Evolutionary conservation across 53 echinoderm and acorn worm species (phyloP).

Genomic region (Zoroaster sp.): DNA sequence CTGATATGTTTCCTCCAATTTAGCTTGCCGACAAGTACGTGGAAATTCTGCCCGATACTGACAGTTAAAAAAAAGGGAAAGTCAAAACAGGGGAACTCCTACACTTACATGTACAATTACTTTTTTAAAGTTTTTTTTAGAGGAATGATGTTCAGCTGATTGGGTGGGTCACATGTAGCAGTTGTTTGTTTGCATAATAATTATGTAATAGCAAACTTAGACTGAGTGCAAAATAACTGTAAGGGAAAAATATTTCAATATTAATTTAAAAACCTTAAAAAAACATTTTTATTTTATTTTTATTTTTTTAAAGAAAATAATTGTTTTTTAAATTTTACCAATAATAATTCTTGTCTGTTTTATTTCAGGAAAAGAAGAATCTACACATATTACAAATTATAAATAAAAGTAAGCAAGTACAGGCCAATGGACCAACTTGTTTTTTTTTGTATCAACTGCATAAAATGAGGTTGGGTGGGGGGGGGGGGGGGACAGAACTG

Average conservation of each 20-base stretch:
- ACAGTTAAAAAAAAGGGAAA: not conserved
- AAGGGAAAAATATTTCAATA: not conserved
- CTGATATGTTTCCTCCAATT: slow-evolving; percentile 50
- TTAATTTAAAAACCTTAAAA: no score
- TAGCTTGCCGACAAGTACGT: slow-evolving; percentile 48
- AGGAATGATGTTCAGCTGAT: not conserved
- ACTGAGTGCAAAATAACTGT: not conserved
- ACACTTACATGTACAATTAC: not conserved
- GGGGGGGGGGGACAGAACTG: no score
- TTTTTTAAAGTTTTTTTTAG: not conserved
- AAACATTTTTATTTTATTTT: no score
- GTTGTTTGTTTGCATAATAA: not conserved
- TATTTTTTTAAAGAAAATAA: no score
- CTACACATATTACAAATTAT: no score
- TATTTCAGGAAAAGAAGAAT: no score
- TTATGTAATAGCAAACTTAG: not conserved
- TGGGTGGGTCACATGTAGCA: not conserved
- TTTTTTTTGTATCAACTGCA: no score
- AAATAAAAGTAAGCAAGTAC: no score
- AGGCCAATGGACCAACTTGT: no score
- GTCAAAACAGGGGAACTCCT: not conserved
- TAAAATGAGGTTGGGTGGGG: no score
- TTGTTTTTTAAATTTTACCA: no score
- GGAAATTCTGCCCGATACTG: not conserved
- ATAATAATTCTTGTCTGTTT: no score